A percentile compares a stretch with the other conserved stretches of the same genome.
phyloP scores from a whole-genome alignment of 2,888 invertebrate genomes.

The Leptothorax acervorum region DNA sequence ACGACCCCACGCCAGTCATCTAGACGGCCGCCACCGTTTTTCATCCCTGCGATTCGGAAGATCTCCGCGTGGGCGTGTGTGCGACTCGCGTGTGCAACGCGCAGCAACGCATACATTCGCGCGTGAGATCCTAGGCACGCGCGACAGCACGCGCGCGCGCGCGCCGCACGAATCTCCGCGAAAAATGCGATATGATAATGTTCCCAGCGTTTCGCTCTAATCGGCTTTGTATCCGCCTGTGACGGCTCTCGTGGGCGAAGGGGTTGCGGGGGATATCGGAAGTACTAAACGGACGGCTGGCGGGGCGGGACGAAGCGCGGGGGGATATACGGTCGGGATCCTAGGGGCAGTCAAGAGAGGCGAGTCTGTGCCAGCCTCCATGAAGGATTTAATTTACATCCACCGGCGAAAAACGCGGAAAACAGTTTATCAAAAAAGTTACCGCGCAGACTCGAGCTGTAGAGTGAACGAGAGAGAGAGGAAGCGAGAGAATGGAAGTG shows the following conservation, averaged over 20 bases:
- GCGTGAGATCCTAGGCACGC: conserved; percentile 49
- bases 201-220: conserved; percentile 81
- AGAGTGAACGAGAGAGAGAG: conserved; percentile 33
- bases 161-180: conserved; percentile 56
- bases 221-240: conserved; percentile 82
- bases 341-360: conserved; percentile 74
- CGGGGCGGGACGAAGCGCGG: conserved; percentile 40
- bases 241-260: conserved; percentile 72
- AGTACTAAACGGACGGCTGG: conserved; percentile 52
- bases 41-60: conserved; percentile 62
- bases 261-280: conserved; percentile 51
- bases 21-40: conserved; percentile 61
- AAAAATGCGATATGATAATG: conserved; percentile 83
- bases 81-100: conserved; percentile 37
- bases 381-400: conserved; percentile 84
- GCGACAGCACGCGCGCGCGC: conserved; percentile 60
- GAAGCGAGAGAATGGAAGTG: conserved; percentile 24
- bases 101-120: not conserved
- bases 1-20: conserved; percentile 57
- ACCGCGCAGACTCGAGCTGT: conserved; percentile 75
- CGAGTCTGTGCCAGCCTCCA: conserved; percentile 73
- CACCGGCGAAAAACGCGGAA: conserved; percentile 82
- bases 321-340: conserved; percentile 60
- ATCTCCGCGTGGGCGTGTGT: conserved; percentile 57
- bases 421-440: conserved; percentile 85